Evolutionary conservation across 2,888 invertebrate genomes (phyloP).

Genomic region (Dysmachus trigonus): DNA sequence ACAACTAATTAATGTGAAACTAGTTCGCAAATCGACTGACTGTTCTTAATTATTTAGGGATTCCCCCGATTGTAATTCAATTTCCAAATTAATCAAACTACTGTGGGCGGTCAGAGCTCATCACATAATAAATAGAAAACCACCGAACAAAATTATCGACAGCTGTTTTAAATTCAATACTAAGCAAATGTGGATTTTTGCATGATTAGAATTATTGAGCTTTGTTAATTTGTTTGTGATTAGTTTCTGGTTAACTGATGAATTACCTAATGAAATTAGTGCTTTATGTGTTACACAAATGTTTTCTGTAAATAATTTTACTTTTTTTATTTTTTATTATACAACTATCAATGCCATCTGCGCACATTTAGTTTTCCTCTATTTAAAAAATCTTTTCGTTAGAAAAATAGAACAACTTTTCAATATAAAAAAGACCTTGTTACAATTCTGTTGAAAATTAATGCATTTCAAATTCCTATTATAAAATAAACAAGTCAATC

Average conservation of each 20-base stretch:
- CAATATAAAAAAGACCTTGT: too few relatives aligned
- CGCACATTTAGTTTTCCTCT: too few relatives aligned
- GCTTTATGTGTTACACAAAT: too few relatives aligned
- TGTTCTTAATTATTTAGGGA: neutral
- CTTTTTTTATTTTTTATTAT: too few relatives aligned
- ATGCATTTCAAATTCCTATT: too few relatives aligned
- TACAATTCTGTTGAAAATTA: too few relatives aligned
- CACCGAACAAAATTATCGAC: neutral
- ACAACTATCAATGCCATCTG: too few relatives aligned
- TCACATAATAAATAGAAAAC: neutral
- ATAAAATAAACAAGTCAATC: too few relatives aligned
- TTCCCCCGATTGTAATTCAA: neutral
- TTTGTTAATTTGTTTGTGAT: neutral
- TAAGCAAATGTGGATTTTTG: neutral
- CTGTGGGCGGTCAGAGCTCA: neutral
- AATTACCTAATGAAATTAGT: neutral
- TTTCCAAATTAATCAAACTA: neutral
- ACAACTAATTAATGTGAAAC: neutral
- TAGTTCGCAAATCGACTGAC: neutral
- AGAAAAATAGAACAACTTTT: too few relatives aligned
- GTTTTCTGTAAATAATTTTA: too few relatives aligned
- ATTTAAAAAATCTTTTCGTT: too few relatives aligned
- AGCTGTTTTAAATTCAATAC: neutral
- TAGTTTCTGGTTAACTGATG: neutral
- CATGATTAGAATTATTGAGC: neutral